These are phyloP conservation scores for Adineta ricciae DNA, from an alignment of 2,888 invertebrate species.

Conservation along the genomic window DNA sequence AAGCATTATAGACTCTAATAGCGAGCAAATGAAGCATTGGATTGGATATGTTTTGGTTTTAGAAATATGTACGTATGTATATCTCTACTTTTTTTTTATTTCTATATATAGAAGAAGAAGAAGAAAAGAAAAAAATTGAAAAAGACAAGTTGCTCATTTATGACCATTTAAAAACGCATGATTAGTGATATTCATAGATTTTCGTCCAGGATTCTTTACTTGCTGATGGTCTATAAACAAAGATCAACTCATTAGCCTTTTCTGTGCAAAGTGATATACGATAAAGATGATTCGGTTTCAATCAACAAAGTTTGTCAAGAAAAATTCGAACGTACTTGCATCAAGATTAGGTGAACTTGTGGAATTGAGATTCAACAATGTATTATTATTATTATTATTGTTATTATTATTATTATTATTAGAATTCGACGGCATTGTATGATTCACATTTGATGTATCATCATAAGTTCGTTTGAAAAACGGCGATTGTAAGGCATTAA, in stretches of 20 bases:
- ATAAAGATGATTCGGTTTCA: not conserved
- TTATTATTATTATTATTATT: not conserved
- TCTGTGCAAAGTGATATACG: no score
- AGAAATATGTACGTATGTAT: not conserved
- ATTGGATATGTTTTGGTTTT: no score
- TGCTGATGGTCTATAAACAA: slow-evolving; percentile 7
- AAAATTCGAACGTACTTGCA: not conserved
- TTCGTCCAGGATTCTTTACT: not conserved
- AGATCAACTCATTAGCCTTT: not conserved
- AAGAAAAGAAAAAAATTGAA: not conserved
- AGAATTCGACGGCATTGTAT: not conserved
- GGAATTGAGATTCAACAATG: not conserved
- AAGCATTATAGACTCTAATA: not conserved
- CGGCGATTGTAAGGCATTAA: slow-evolving; percentile 93
- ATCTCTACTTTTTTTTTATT: not conserved
- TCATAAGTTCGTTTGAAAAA: slow-evolving; percentile 59
- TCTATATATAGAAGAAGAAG: not conserved
- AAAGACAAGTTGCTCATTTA: not conserved
- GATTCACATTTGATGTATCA: not conserved
- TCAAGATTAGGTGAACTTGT: slow-evolving; percentile 12
- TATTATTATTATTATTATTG: not conserved
- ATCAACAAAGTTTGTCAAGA: not conserved
- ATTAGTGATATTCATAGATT: not conserved
- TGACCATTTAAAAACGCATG: not conserved
- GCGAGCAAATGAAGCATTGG: not conserved